Evolutionary conservation across 2,888 invertebrate genomes (phyloP).

Genomic region (Platycheirus albimanus): DNA sequence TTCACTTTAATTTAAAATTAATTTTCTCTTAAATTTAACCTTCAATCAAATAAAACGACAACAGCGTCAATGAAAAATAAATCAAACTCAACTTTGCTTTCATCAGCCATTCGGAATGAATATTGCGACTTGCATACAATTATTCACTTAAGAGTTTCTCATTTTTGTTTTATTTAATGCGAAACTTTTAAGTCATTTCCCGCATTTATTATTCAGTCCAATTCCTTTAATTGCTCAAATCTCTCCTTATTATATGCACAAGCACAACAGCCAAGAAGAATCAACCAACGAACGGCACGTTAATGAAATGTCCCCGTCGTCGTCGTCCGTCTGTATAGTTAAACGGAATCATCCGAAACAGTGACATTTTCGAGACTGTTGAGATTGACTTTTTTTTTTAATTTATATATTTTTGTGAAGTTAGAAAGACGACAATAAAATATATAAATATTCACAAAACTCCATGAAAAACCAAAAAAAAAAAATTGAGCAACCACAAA

Average conservation of each 20-base stretch:
- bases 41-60: no score
- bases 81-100: background rate
- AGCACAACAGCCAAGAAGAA: no score
- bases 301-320: constrained; percentile 40
- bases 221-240: constrained; percentile 57
- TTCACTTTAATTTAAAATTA: no score
- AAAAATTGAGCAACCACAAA: constrained; percentile 53
- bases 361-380: constrained; percentile 43
- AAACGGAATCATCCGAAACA: constrained; percentile 11
- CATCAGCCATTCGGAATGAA: background rate
- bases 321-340: no score
- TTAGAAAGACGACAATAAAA: constrained; percentile 29
- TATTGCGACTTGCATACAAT: constrained; percentile 30
- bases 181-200: constrained; percentile 44
- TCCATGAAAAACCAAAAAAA: constrained; percentile 26
- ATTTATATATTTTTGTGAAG: constrained; percentile 7
- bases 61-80: background rate
- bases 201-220: constrained; percentile 60
- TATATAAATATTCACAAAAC: constrained; percentile 55
- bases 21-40: no score
- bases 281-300: background rate
- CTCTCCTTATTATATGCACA: background rate
- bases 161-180: constrained; percentile 33
- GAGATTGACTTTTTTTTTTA: background rate
- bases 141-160: constrained; percentile 30